A percentile compares a stretch with the other conserved stretches of the same genome.
These are phyloP conservation scores for Geotria australis DNA, from an alignment of 2,797 vertebrate genomes.

Conservation along the genomic window DNA sequence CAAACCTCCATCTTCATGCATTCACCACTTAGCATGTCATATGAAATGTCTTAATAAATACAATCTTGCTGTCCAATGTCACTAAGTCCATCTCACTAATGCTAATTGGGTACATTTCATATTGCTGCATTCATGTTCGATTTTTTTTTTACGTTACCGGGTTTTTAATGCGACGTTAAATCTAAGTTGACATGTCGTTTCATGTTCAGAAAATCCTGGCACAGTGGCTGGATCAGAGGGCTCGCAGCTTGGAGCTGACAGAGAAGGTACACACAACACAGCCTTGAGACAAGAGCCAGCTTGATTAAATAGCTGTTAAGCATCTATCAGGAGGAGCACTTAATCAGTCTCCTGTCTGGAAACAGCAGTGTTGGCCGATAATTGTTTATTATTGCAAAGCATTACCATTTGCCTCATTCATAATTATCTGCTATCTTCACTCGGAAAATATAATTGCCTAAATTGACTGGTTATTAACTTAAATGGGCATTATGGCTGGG, in stretches of 20 bases:
- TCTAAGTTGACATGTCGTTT: slow-evolving; percentile 1
- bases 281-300: too few relatives aligned
- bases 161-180: neutral
- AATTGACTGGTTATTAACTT: too few relatives aligned
- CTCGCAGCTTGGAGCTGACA: slow-evolving; percentile 59
- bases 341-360: neutral
- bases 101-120: neutral
- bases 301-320: too few relatives aligned
- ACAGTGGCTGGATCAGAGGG: slow-evolving; percentile 55
- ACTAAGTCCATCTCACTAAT: neutral
- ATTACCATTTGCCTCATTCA: neutral
- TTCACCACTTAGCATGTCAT: neutral
- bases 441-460: too few relatives aligned
- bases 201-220: slow-evolving; percentile 34
- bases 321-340: too few relatives aligned
- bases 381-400: neutral
- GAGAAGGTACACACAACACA: slow-evolving; percentile 38
- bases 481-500: too few relatives aligned
- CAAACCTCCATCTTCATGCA: too few relatives aligned
- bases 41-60: neutral
- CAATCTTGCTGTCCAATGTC: neutral
- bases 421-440: too few relatives aligned
- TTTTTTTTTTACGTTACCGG: neutral
- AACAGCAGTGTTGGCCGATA: neutral
- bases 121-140: too few relatives aligned